phyloP scores from a whole-genome alignment of 1,140 invertebrate species.

The Ridgeia piscesae region DNA sequence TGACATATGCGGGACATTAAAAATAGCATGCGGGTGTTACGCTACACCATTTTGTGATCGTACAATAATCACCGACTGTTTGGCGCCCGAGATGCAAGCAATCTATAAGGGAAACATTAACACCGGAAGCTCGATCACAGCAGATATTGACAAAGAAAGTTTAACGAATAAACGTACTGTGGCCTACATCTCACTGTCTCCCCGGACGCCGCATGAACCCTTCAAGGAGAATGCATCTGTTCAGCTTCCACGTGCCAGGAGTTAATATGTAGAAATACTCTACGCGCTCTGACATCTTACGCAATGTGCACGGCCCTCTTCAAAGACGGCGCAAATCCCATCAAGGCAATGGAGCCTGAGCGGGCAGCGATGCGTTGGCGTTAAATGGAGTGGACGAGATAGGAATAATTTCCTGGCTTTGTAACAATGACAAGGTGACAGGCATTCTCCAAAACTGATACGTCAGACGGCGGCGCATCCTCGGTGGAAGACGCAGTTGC shows the following conservation, averaged over 20 bases:
- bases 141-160: too few relatives aligned
- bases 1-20: too few relatives aligned
- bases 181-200: not conserved
- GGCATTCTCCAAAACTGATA: not conserved
- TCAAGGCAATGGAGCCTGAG: not conserved
- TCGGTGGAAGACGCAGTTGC: not conserved
- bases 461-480: not conserved
- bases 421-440: not conserved
- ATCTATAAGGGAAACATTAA: too few relatives aligned
- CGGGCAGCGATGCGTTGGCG: not conserved
- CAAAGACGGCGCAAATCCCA: not conserved
- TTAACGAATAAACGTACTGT: not conserved
- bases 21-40: too few relatives aligned
- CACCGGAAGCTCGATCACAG: too few relatives aligned
- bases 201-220: not conserved
- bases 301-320: not conserved
- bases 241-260: not conserved
- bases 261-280: not conserved
- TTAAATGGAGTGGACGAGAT: not conserved
- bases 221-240: not conserved
- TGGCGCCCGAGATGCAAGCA: too few relatives aligned
- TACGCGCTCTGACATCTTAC: not conserved
- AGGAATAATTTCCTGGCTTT: not conserved
- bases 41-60: too few relatives aligned
- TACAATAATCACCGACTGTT: too few relatives aligned